Evolutionary conservation across 35 echinoderm and acorn worm species (phyloP).

Genomic region (Apostichopus parvimensis): DNA sequence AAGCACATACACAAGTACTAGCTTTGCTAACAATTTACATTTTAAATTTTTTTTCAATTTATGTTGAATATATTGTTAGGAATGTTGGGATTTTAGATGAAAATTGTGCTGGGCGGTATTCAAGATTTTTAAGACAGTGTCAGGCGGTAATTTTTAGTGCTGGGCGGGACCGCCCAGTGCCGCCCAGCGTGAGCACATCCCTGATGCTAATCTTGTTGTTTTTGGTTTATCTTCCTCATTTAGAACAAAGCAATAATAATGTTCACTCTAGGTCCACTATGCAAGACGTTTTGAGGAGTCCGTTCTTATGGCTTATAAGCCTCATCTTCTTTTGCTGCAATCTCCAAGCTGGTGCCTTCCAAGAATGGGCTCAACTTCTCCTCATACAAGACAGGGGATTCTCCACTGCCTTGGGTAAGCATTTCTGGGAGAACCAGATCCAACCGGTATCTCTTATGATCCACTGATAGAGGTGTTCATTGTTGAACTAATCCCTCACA

Average conservation of each 20-base stretch:
- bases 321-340: background rate
- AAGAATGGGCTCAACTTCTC: slow-evolving; percentile 34
- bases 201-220: background rate
- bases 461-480: no score
- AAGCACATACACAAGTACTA: no score
- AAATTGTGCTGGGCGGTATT: no score
- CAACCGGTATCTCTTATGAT: background rate
- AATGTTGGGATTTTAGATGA: no score
- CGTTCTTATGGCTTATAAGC: slow-evolving; percentile 24
- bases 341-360: slow-evolving; percentile 29
- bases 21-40: no score
- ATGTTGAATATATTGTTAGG: no score
- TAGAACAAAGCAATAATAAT: slow-evolving; percentile 5
- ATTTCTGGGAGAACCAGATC: background rate
- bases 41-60: no score
- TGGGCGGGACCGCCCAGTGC: no score
- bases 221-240: background rate
- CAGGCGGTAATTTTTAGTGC: no score
- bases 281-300: slow-evolving; percentile 29
- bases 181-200: no score
- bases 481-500: no score
- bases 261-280: background rate
- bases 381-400: slow-evolving; percentile 42
- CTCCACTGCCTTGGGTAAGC: slow-evolving; percentile 26
- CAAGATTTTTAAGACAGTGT: no score